Percentiles rank a stretch among this genome's conserved stretches.
Evolutionary conservation across 2,113 vertebrate genomes (phyloP).

Genomic region (Tragelaphus imberbis): DNA sequence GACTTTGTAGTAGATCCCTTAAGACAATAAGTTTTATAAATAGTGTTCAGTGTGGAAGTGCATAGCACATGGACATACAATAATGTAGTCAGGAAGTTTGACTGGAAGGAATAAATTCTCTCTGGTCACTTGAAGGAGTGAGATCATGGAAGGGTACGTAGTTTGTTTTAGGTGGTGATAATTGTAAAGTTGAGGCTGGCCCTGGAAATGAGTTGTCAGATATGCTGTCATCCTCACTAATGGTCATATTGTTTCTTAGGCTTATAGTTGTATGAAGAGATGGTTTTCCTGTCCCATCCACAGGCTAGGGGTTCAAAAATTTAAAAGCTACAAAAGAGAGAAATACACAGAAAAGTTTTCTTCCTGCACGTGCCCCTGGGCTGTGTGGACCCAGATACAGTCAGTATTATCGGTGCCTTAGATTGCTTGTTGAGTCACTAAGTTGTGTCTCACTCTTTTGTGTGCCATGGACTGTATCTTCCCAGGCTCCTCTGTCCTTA

Average conservation of each 20-base stretch:
- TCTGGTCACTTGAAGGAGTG: conserved; percentile 27
- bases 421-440: not conserved
- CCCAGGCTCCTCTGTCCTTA: not conserved
- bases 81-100: conserved; percentile 34
- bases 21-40: conserved; percentile 19
- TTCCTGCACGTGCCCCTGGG: not conserved
- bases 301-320: not conserved
- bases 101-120: conserved; percentile 46
- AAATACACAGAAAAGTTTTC: not conserved
- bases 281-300: not conserved
- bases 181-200: conserved; percentile 9
- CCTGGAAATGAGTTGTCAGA: conserved; percentile 4
- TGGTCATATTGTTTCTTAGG: not conserved
- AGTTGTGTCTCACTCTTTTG: not conserved
- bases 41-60: conserved; percentile 17
- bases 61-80: not conserved
- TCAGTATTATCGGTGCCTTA: not conserved
- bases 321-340: not conserved
- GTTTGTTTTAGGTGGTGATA: conserved; percentile 4
- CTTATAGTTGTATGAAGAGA: not conserved
- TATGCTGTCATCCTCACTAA: not conserved
- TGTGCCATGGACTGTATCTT: not conserved
- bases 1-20: not conserved
- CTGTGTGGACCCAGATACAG: not conserved
- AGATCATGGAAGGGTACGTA: not conserved